Conservation (phyloP, 2,797 vertebrate genomes). For the Distichodus sexfasciatus region DNA sequence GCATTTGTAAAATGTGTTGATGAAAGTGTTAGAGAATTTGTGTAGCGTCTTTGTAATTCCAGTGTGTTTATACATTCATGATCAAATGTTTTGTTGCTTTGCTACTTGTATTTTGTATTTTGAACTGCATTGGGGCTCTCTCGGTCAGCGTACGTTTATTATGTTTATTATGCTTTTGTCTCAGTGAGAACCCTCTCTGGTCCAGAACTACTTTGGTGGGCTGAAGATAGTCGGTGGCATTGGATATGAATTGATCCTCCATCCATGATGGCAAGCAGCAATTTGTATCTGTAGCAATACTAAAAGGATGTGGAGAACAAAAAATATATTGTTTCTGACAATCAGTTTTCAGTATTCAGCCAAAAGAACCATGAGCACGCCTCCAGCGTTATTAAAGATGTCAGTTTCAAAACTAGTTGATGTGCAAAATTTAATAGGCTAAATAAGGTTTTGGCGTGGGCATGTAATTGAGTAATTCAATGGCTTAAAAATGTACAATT, state of each 20-base stretch:
- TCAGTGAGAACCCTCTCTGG: background rate
- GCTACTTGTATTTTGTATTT: background rate
- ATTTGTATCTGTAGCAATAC: background rate
- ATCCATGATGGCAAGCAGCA: constrained; percentile 13
- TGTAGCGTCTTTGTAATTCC: too few relatives aligned
- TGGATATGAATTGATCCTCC: background rate
- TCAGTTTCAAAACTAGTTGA: background rate
- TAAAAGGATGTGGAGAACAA: constrained; percentile 17
- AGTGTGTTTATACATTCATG: too few relatives aligned
- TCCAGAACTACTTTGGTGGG: constrained; percentile 23
- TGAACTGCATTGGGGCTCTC: background rate
- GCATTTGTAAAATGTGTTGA: too few relatives aligned
- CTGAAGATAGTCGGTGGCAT: constrained; percentile 26
- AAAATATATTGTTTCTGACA: constrained; percentile 11
- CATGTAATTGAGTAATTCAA: too few relatives aligned
- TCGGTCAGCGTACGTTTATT: constrained; percentile 9
- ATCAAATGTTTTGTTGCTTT: too few relatives aligned
- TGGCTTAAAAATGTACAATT: too few relatives aligned
- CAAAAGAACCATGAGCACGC: background rate
- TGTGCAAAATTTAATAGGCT: too few relatives aligned
- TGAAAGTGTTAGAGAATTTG: too few relatives aligned
- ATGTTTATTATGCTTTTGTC: constrained; percentile 20
- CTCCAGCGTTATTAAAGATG: background rate
- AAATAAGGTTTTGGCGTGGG: too few relatives aligned
- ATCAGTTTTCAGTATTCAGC: background rate